Percentiles rank a stretch among this genome's conserved stretches.
Conservation (phyloP, 2,888 invertebrate genomes). For the Tuberolachnus salignus region DNA sequence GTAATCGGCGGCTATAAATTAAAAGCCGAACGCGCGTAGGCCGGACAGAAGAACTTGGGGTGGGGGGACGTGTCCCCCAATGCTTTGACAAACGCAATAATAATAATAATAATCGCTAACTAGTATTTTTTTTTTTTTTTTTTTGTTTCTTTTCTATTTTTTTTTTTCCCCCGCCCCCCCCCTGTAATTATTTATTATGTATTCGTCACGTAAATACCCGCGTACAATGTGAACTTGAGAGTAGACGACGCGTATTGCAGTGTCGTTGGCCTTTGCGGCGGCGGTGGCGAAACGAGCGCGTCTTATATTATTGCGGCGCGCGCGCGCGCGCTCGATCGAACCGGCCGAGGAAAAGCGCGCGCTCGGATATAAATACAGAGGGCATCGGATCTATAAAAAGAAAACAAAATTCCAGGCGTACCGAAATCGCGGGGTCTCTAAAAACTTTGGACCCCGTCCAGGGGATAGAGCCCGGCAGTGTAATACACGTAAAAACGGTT, state of each 20-base stretch:
- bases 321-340: neutral
- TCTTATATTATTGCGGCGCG: neutral
- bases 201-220: neutral
- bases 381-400: slow-evolving; percentile 53
- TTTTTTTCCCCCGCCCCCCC: too few species aligned
- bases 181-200: too few species aligned
- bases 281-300: neutral
- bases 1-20: slow-evolving; percentile 7
- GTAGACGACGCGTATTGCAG: neutral
- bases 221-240: neutral
- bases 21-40: slow-evolving; percentile 6
- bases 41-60: neutral
- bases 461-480: neutral
- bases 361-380: slow-evolving; percentile 44
- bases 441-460: slow-evolving; percentile 33
- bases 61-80: neutral
- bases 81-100: too few species aligned
- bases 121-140: too few species aligned
- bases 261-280: slow-evolving; percentile 32
- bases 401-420: slow-evolving; percentile 49
- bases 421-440: slow-evolving; percentile 31
- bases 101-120: too few species aligned
- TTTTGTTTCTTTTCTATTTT: too few species aligned
- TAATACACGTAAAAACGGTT: slow-evolving; percentile 27
- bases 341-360: slow-evolving; percentile 28